These are phyloP conservation scores for Trileptium ribeirensis DNA, from an alignment of 2,888 invertebrate genomes.

Conservation along the genomic window DNA sequence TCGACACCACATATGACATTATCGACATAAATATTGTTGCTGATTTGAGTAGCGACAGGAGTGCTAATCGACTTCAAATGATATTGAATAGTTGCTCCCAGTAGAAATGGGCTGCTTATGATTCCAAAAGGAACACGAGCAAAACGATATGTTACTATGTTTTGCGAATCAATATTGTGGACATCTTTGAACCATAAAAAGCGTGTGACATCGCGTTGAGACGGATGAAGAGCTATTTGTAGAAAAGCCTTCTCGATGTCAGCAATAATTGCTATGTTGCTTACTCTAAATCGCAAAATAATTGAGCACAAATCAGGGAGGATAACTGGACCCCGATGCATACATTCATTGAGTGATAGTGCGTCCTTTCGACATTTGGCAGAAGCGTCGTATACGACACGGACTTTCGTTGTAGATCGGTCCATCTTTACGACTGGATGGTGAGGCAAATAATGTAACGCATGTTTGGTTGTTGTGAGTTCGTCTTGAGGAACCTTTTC, in stretches of 20 bases:
- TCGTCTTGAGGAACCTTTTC: conserved; percentile 14
- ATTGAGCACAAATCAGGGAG: conserved; percentile 26
- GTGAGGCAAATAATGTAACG: conserved; percentile 33
- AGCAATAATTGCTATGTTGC: conserved; percentile 29
- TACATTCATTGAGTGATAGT: conserved; percentile 32
- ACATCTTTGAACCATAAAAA: conserved; percentile 32
- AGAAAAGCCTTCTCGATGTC: conserved; percentile 27
- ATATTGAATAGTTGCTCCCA: conserved; percentile 15
- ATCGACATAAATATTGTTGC: conserved; percentile 33
- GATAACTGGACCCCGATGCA: conserved; percentile 32
- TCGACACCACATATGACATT: conserved; percentile 18
- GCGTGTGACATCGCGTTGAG: conserved; percentile 28
- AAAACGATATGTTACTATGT: conserved; percentile 30
- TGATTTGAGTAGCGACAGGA: conserved; percentile 13
- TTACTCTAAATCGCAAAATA: conserved; percentile 29
- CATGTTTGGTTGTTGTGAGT: not conserved
- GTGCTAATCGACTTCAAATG: conserved; percentile 5
- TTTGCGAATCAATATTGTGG: conserved; percentile 16
- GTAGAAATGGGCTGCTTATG: conserved; percentile 30
- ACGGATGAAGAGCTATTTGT: conserved; percentile 29
- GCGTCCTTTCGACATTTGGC: conserved; percentile 22
- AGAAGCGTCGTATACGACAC: conserved; percentile 40
- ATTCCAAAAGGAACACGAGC: conserved; percentile 35
- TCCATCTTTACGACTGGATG: conserved; percentile 29
- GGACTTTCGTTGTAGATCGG: conserved; percentile 34